Conservation (phyloP, 2,888 invertebrate genomes). For the Aspidapion aeneum region DNA sequence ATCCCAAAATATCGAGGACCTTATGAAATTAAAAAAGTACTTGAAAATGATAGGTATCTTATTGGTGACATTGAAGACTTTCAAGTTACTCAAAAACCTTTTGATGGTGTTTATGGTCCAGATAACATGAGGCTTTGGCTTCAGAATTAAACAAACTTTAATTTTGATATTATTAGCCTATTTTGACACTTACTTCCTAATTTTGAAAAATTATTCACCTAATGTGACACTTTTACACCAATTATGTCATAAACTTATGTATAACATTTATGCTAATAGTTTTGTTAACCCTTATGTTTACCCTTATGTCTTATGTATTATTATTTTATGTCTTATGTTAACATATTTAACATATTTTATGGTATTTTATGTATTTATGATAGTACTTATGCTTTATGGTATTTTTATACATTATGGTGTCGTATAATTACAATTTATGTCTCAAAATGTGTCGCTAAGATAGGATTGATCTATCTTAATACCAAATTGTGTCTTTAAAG, state of each 20-base stretch:
- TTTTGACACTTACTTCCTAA: not conserved
- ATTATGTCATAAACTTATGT: not conserved
- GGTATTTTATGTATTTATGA: no score
- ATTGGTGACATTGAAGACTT: constrained; percentile 7
- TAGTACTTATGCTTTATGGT: no score
- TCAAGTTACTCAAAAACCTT: constrained; percentile 24
- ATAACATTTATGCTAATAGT: not conserved
- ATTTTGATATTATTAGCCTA: not conserved
- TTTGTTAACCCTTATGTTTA: not conserved
- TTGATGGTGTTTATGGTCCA: constrained; percentile 18
- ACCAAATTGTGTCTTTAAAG: no score
- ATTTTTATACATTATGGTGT: no score
- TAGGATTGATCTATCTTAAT: no score
- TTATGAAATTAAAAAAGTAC: constrained; percentile 26
- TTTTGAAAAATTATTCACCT: not conserved
- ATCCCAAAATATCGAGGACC: constrained; percentile 28
- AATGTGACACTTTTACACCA: not conserved
- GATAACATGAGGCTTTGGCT: constrained; percentile 6
- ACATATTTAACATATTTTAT: no score
- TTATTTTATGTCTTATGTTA: no score
- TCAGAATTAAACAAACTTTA: not conserved
- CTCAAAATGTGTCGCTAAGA: no score
- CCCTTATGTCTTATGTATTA: no score
- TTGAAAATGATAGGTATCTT: constrained; percentile 30
- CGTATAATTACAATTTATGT: no score